Conservation (phyloP, 2,113 vertebrate species). For the Thalassarche chlororhynchos region DNA sequence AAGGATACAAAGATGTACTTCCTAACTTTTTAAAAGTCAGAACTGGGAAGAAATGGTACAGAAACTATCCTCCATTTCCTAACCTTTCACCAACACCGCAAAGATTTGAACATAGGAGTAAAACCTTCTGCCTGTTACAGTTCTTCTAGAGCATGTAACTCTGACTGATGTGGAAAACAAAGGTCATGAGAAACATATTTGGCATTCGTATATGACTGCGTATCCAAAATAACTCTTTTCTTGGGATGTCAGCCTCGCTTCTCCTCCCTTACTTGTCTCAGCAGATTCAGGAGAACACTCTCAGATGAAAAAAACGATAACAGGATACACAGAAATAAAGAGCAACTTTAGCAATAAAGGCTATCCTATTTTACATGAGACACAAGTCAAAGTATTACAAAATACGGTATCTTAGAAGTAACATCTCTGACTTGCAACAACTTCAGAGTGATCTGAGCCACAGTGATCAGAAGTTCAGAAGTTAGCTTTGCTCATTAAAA, state of each 20-base stretch:
- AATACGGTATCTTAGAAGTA: neutral
- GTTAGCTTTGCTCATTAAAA: slow-evolving; percentile 6
- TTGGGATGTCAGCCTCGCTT: neutral
- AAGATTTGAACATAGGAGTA: neutral
- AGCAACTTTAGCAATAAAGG: neutral
- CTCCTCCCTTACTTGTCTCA: neutral
- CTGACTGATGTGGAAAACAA: neutral
- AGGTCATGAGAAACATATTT: slow-evolving; percentile 6
- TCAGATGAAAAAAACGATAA: neutral
- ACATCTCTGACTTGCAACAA: neutral
- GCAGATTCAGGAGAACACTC: neutral
- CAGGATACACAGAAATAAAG: neutral
- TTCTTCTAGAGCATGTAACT: neutral
- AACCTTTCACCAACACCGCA: neutral
- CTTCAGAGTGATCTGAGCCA: slow-evolving; percentile 7
- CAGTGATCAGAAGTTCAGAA: neutral
- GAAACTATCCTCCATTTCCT: neutral
- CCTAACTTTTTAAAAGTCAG: neutral
- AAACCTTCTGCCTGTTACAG: neutral
- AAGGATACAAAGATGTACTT: neutral
- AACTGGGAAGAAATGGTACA: neutral
- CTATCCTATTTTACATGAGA: neutral
- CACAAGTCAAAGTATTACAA: slow-evolving; percentile 1
- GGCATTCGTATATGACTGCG: neutral
- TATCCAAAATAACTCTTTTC: neutral